Evolutionary conservation across 37 sponge, comb jelly and placozoan species (phyloP), one percentile per base, ranked within the genome.

Genomic region (Chondrilla cf. caribensis): DNA sequence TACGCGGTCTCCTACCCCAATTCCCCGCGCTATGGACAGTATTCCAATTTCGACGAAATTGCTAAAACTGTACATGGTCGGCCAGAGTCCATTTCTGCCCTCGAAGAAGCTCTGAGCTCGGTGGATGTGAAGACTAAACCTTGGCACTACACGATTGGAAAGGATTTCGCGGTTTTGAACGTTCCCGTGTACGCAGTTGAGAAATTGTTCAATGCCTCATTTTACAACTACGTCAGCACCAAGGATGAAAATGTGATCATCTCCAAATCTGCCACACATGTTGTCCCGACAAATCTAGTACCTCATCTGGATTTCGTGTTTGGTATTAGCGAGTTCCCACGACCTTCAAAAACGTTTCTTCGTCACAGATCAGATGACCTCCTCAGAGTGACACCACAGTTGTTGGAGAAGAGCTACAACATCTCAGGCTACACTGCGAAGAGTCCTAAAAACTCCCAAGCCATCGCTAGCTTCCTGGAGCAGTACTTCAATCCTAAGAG

Each of bases 21-120:
- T 29, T 93, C 97, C 2, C 70, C 87, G 8, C 77, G 84, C 3
- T 96, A 96, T 58, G 90, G 91, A 1, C n/a, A 89, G 36, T 93
- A 90, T 84, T 73, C 90, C 73, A 88, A 84, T 58, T 86, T 90
- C 31, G 91, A 93, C 38, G 84, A 87, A 31, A 92, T 96, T 38
- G 85, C 86, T 3, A 33, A 86, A 31, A 11, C 75, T 62, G 93
- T 96, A 24, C 82, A 84, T 32, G 91, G 87, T 14, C 18, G 72
- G 36, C 86, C 86, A 7, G 86, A 91, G 38, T 87, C 87, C 18
- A 86, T 91, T 3, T 8, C 72, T 26, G 80, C 80, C 14, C 36
- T 87, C 0, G 39, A 73, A 22, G 55, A 32, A 11, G 59, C 65
- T 5, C 64, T 91, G 6, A 42, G 22, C 18, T 79, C 86, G 24